These are phyloP conservation scores for Morphnarchus princeps DNA, from an alignment of 2,113 vertebrate species.

Conservation along the genomic window DNA sequence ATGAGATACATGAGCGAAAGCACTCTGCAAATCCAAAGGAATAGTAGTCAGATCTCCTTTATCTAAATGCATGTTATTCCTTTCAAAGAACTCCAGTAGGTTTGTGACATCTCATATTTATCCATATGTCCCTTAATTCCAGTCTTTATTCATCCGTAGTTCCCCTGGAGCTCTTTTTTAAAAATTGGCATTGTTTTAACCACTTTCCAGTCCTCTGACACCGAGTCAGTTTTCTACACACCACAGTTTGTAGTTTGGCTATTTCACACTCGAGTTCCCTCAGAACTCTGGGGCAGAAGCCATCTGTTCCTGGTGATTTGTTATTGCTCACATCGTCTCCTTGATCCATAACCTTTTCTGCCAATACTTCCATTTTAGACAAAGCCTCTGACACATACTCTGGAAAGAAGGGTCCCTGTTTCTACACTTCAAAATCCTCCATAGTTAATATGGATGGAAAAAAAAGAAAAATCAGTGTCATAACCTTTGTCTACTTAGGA, in stretches of 20 bases:
- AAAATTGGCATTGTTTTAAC: neutral
- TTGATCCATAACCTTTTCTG: slow-evolving; percentile 1
- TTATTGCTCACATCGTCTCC: neutral
- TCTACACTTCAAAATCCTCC: neutral
- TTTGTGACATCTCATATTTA: neutral
- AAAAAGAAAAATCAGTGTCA: neutral
- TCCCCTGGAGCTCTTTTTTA: neutral
- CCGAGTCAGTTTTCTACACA: neutral
- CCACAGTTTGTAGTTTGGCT: neutral
- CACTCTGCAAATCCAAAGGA: neutral
- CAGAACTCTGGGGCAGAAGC: neutral
- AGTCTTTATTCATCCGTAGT: neutral
- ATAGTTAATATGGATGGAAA: neutral
- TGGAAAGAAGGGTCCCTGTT: neutral
- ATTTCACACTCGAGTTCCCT: neutral
- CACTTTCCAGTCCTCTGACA: neutral
- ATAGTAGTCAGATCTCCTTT: neutral
- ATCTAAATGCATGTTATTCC: neutral
- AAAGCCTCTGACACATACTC: neutral
- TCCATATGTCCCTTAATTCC: neutral
- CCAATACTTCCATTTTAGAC: neutral
- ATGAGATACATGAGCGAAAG: neutral
- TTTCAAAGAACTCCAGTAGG: neutral
- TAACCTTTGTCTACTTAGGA: neutral
- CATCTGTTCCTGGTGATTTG: slow-evolving; percentile 10